Evolutionary conservation across 2,113 vertebrate genomes (phyloP).

Genomic region (Echinops telfairi): DNA sequence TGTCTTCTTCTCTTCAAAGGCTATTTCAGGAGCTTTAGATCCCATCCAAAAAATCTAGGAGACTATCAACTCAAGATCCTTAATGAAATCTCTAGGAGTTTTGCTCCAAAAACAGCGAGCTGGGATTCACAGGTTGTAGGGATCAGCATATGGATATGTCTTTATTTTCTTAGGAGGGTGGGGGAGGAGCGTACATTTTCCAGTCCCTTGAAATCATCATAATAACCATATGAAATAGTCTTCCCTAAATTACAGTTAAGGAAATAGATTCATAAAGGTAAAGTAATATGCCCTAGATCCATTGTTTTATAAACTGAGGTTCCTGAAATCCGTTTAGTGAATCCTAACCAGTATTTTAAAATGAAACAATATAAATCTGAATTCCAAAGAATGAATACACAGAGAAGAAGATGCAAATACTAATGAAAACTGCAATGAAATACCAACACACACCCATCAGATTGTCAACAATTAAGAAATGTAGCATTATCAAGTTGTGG

Average conservation of each 20-base stretch:
- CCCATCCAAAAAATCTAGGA: neutral
- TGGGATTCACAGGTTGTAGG: neutral
- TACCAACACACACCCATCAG: neutral
- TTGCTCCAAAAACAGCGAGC: neutral
- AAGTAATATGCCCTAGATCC: neutral
- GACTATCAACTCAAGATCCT: neutral
- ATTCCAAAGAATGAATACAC: neutral
- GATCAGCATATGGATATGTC: neutral
- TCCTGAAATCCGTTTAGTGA: slow-evolving; percentile 6
- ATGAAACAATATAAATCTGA: slow-evolving; percentile 39
- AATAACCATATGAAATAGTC: neutral
- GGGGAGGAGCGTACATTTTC: neutral
- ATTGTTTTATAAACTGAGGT: slow-evolving; percentile 28
- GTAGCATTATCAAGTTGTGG: neutral
- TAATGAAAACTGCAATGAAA: neutral
- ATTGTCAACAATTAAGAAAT: neutral
- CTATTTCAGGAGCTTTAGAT: neutral
- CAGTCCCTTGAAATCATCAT: neutral
- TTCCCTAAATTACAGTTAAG: neutral
- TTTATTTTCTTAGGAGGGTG: neutral
- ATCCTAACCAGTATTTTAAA: neutral
- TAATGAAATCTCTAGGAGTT: neutral
- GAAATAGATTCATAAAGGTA: slow-evolving; percentile 30
- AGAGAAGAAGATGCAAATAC: slow-evolving; percentile 12
- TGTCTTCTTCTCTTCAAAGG: neutral